phyloP scores from a whole-genome alignment of 1,140 invertebrate species.

The Yoshiicerus persimilis region DNA sequence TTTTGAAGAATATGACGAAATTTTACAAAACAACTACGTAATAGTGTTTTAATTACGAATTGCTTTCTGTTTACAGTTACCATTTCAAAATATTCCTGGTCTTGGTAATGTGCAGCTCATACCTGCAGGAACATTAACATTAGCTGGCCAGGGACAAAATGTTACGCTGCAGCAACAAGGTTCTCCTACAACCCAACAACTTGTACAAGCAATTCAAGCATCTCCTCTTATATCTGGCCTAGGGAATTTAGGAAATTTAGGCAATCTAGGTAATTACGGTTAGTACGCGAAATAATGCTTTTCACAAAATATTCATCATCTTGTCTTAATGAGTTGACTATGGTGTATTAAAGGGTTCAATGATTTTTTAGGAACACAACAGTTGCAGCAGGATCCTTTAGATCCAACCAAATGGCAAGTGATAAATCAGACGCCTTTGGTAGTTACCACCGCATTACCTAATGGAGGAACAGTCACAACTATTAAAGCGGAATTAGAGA shows the following conservation, averaged over 20 bases:
- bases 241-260: conserved; percentile 32
- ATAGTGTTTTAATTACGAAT: not conserved
- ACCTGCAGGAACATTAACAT: conserved; percentile 56
- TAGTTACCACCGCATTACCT: conserved; percentile 42
- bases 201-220: conserved; percentile 43
- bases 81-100: conserved; percentile 71
- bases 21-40: not conserved
- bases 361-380: conserved; percentile 48
- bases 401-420: conserved; percentile 81
- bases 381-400: conserved; percentile 70
- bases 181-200: conserved; percentile 53
- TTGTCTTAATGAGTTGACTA: too few relatives aligned
- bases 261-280: conserved; percentile 4
- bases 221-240: conserved; percentile 39
- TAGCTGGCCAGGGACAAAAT: conserved; percentile 49
- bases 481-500: conserved; percentile 48
- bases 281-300: not conserved
- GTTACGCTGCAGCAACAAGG: conserved; percentile 48
- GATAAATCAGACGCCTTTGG: conserved; percentile 54
- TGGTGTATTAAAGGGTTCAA: too few relatives aligned
- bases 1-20: too few relatives aligned
- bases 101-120: conserved; percentile 76
- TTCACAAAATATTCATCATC: not conserved
- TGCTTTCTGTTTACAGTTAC: conserved; percentile 58
- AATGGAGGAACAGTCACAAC: conserved; percentile 48